These are phyloP conservation scores for Australoheros scitulus DNA, from an alignment of 2,113 vertebrate genomes.

Conservation along the genomic window DNA sequence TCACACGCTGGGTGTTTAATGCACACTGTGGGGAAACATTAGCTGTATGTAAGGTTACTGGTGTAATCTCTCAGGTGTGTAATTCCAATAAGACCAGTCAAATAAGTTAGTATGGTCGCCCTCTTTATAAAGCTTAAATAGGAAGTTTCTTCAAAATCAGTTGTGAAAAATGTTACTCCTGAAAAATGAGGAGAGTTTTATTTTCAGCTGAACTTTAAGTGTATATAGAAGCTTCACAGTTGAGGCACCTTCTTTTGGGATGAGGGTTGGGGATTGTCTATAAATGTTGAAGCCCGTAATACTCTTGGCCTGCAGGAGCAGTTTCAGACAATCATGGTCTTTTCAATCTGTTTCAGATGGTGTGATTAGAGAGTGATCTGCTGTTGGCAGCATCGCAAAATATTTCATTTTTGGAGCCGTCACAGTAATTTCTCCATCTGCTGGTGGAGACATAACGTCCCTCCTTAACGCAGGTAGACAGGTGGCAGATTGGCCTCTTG, in stretches of 20 bases:
- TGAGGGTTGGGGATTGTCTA: not conserved
- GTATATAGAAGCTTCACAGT: not conserved
- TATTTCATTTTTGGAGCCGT: conserved; percentile 41
- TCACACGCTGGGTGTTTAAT: conserved; percentile 21
- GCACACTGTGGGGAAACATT: not conserved
- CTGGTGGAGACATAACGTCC: not conserved
- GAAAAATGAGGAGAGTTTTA: not conserved
- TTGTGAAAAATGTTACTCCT: not conserved
- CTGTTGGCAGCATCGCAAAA: conserved; percentile 32
- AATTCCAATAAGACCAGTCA: not conserved
- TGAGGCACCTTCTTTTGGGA: not conserved
- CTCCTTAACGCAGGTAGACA: conserved; percentile 44
- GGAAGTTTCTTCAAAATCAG: not conserved
- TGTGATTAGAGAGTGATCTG: conserved; percentile 50
- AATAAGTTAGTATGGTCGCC: not conserved
- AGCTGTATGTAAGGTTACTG: not conserved
- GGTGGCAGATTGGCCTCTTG: conserved; percentile 27
- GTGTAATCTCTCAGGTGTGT: conserved; percentile 23
- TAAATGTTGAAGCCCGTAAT: conserved; percentile 27
- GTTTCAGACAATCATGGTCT: conserved; percentile 39
- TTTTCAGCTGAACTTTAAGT: not conserved
- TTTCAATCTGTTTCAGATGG: conserved; percentile 55
- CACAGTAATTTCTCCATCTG: conserved; percentile 54
- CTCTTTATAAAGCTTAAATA: not conserved
- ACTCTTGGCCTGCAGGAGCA: conserved; percentile 13